Conservation (phyloP, 2,797 vertebrate species). For the Ibycter americanus region DNA sequence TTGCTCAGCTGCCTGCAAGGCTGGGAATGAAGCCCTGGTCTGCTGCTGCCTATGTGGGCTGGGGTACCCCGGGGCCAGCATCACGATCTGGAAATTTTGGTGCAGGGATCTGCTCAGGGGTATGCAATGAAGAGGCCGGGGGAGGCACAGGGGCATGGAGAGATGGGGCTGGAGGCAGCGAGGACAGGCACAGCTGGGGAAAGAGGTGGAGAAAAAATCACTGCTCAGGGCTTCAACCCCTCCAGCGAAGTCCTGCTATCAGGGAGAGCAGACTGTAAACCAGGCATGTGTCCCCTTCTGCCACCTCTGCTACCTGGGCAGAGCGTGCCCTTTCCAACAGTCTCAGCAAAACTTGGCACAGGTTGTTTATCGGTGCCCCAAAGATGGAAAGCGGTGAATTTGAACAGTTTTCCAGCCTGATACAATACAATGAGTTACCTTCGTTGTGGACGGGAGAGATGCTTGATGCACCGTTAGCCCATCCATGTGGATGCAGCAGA, state of each 20-base stretch:
- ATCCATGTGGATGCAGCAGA: rapidly evolving
- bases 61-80: neutral
- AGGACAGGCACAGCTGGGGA: neutral
- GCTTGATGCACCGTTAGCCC: neutral
- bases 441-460: neutral
- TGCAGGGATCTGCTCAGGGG: neutral
- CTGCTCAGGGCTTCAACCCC: neutral
- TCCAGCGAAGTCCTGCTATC: neutral
- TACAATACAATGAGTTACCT: neutral
- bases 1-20: neutral
- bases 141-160: rapidly evolving
- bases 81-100: neutral
- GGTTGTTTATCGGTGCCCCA: neutral
- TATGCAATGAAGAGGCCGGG: neutral
- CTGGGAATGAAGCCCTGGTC: neutral
- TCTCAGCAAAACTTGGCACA: neutral
- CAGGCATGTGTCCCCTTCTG: neutral
- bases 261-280: neutral
- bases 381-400: neutral
- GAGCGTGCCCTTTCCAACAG: neutral
- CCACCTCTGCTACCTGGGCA: neutral
- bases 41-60: neutral
- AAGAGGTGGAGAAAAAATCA: neutral
- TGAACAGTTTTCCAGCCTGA: neutral
- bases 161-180: neutral